Percentiles rank a stretch among this genome's conserved stretches.
Conservation (phyloP, 2,797 vertebrate genomes). For the Thaleichthys pacificus region DNA sequence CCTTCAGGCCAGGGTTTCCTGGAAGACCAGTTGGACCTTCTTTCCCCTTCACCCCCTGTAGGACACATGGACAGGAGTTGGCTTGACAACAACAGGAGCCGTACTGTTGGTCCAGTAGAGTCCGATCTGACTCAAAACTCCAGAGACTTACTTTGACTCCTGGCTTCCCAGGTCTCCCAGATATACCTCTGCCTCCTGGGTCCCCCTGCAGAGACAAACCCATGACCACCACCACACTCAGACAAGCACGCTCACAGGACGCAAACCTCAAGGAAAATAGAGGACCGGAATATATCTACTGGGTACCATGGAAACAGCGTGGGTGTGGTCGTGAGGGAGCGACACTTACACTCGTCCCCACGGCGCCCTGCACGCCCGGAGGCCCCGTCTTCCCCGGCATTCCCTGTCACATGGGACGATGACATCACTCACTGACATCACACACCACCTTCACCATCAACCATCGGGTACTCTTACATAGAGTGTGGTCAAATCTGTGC, state of each 20-base stretch:
- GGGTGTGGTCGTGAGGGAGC: neutral
- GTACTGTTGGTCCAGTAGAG: neutral
- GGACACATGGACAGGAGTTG: slow-evolving; percentile 15
- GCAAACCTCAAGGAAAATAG: neutral
- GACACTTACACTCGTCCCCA: slow-evolving; percentile 71
- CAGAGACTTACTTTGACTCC: slow-evolving; percentile 63
- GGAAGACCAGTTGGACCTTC: slow-evolving; percentile 49
- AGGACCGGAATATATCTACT: neutral
- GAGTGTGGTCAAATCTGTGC: too few relatives aligned
- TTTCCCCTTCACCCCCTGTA: slow-evolving; percentile 72
- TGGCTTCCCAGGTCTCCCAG: slow-evolving; percentile 62
- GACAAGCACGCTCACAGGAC: neutral
- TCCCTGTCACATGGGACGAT: slow-evolving; percentile 57
- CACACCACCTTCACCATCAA: too few relatives aligned
- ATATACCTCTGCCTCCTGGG: slow-evolving; percentile 56
- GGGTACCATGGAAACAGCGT: neutral
- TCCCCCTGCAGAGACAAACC: slow-evolving; percentile 63
- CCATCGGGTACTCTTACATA: too few relatives aligned
- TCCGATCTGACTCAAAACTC: neutral
- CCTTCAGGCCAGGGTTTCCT: slow-evolving; percentile 68
- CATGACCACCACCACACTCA: neutral
- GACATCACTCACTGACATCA: slow-evolving; percentile 14
- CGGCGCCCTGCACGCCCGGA: slow-evolving; percentile 70
- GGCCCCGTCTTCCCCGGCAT: slow-evolving; percentile 65
- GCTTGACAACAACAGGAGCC: neutral